Conservation (phyloP, 2,113 vertebrate species). For the Corvus cornix region DNA sequence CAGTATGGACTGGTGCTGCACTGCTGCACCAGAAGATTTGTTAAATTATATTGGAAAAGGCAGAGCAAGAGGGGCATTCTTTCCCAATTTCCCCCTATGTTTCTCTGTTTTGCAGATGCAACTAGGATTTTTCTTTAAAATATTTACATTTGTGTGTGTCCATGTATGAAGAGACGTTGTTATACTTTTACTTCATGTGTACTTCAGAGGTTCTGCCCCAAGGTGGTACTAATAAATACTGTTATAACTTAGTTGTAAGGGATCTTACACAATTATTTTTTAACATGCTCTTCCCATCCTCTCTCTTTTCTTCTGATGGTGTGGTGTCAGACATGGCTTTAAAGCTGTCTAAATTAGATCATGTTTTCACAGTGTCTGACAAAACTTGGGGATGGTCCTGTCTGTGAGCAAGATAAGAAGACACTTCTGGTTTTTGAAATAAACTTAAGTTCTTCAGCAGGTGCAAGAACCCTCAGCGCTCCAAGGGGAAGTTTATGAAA, state of each 20-base stretch:
- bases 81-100: background rate
- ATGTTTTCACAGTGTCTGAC: background rate
- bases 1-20: background rate
- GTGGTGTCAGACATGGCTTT: background rate
- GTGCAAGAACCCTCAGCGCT: slow-evolving; percentile 46
- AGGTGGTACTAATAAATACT: background rate
- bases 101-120: background rate
- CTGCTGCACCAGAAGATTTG: background rate
- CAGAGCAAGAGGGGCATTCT: background rate
- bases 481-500: slow-evolving; percentile 56
- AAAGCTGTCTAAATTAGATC: background rate
- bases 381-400: background rate
- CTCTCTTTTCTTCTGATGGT: background rate
- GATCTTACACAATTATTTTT: background rate
- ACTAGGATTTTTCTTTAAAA: background rate
- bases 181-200: background rate
- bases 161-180: background rate
- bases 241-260: background rate
- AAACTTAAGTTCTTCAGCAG: slow-evolving; percentile 45
- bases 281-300: background rate
- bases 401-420: background rate
- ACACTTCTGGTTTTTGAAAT: background rate
- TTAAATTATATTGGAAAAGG: background rate
- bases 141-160: background rate
- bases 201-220: background rate